Evolutionary conservation across 2,113 vertebrate species (phyloP), one percentile per base, ranked within the genome.

Genomic region (Girardinichthys multiradiatus): DNA sequence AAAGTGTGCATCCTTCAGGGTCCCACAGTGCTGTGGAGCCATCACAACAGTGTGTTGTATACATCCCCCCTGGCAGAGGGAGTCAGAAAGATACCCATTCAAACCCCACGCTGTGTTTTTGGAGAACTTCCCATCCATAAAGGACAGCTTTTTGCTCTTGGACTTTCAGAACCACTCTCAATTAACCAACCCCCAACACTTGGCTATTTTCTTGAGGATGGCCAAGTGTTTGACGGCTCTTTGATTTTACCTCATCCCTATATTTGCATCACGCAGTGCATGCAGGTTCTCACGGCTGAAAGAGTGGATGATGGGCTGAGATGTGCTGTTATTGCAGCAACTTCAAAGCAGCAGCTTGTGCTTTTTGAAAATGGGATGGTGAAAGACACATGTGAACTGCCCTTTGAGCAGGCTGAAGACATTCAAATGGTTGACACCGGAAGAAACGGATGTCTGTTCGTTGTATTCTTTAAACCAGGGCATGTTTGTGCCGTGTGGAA

Each of bases 241-340:
- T 59, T 84, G 63, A 91, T 99, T 62, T 81, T 99, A 74, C 97
- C 97, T 72, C 91, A 94, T 39, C 94, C 93, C 30, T 99, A 99
- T 75, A 87, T 94, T 58, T 87, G 77, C 15, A 89, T 97, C 60
- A 88, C 96, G 0, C 89, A 77, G 17, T 95, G 91, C 80, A 71
- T 96, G 68, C 62, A 80, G 1, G 65, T 97, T 42, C 92, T 92
- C 61, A 90, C 90, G 10, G 88, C 80, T 2, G 85, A 94, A 45
- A 73, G 83, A 3, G 21, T 65, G 11, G 89, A 87, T 4, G 81
- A 79, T 9, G 86, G 77, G 9, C 85, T 95, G 69, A 91, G 26
- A 68, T 90, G 93, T 14, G 87, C 91, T 4, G 87, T 95, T 68
- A 82, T 96, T 11, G 95, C 91, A 17, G 74, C 94, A 31, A 98